Percentiles rank a stretch among this genome's conserved stretches.
Evolutionary conservation across 2,797 vertebrate genomes (phyloP).

Genomic region (Leptoclinus maculatus): DNA sequence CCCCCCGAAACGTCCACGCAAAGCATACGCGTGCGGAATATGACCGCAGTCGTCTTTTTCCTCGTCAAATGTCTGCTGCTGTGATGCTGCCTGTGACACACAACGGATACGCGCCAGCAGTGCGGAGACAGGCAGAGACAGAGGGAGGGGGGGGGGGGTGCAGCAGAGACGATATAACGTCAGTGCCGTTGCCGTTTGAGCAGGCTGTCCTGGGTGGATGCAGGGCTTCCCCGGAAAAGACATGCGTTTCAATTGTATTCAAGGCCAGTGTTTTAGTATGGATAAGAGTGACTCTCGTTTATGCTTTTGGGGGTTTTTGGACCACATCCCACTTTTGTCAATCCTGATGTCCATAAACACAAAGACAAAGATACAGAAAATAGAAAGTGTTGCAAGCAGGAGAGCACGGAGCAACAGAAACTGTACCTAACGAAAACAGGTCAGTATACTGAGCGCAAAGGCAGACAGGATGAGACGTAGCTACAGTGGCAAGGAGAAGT

Average conservation of each 20-base stretch:
- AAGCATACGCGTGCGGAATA: conserved; percentile 29
- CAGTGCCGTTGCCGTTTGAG: conserved; percentile 55
- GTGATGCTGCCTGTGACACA: conserved; percentile 58
- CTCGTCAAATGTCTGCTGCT: conserved; percentile 58
- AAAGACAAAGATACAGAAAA: not conserved
- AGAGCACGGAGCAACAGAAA: not conserved
- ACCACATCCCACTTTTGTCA: not conserved
- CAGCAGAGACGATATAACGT: conserved; percentile 52
- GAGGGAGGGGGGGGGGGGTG: conserved; percentile 10
- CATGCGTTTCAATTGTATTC: not conserved
- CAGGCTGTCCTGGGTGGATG: conserved; percentile 45
- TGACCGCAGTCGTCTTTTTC: conserved; percentile 45
- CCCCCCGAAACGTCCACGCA: conserved; percentile 34
- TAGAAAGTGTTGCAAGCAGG: conserved; percentile 4
- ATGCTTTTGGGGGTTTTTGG: not conserved
- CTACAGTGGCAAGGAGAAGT: not conserved
- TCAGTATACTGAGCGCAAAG: not conserved
- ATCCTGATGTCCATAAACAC: not conserved
- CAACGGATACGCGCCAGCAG: conserved; percentile 67
- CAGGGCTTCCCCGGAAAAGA: conserved; percentile 10
- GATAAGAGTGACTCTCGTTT: not conserved
- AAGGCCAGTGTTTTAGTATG: not conserved
- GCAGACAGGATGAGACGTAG: too few species aligned
- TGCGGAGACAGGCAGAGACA: conserved; percentile 68
- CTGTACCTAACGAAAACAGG: not conserved